Evolutionary conservation across 92 coral and sea anemone genomes (phyloP), one percentile per base, ranked within the genome.

Genomic region (Siderastrea radians): DNA sequence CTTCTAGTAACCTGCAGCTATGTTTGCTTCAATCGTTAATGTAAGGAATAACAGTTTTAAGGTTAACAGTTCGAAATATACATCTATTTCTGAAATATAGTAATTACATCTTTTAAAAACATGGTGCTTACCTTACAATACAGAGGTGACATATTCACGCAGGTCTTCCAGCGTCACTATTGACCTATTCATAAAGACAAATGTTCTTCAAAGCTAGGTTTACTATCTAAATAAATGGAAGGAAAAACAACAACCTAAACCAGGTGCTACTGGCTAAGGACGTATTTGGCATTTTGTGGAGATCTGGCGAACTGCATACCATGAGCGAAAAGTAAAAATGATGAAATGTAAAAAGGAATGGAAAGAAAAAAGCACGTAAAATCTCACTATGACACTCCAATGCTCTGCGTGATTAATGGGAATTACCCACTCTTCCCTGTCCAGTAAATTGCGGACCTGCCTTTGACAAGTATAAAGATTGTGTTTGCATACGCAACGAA

Each of bases 41-140:
- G 38, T 26, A 26, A 26, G 0, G 38, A 26, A 26, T 26, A 26
- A 26, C 38, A 26, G 38, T 26, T 26, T 0, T 26, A 26, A 26
- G 38, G 38, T 26, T 26, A 26, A 26, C 38, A 26, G 38, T 26
- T 26, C 38, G 38, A 26, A 26, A 26, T 26, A 26, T 26, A 26
- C 38, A 26, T 26, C 38, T 26, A 26, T 26, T 26, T 26, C 38
- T 26, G 38, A 26, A 26, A 26, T 26, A 26, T 26, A 26, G 38
- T 26, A 26, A 26, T 26, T 26, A 26, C 38, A 0, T 26, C 38
- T 26, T 26, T 26, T 26, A 26, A 26, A 26, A 26, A 26, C 38
- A 26, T 53, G 38, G 68, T 8, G 49, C 72, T 72, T 17, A 72
- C 77, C 77, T 72, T n/a, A 72, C 19, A 50, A 45, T n/a, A n/a